A percentile compares a stretch with the other conserved stretches of the same genome.
Conservation (phyloP, 2,888 invertebrate species). For the Lycia hirtaria region DNA sequence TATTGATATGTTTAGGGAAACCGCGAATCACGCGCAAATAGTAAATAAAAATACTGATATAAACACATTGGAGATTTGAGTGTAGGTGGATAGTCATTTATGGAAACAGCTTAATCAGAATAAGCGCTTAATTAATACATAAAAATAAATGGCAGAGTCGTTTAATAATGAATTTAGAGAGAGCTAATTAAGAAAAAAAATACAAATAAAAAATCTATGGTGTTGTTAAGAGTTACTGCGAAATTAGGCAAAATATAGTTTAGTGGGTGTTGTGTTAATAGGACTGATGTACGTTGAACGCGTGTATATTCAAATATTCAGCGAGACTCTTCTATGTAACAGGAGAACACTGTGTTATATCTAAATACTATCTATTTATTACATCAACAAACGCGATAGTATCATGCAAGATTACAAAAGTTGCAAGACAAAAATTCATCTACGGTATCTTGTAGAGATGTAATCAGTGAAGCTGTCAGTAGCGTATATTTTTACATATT, state of each 20-base stretch:
- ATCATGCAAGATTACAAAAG: too few relatives aligned
- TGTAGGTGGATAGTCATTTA: conserved; percentile 24
- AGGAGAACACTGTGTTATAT: too few relatives aligned
- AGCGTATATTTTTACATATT: neutral
- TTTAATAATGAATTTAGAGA: conserved; percentile 1
- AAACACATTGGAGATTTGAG: neutral
- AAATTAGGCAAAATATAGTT: neutral
- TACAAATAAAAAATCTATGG: neutral
- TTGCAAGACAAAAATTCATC: too few relatives aligned
- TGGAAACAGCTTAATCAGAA: conserved; percentile 16
- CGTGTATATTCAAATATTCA: too few relatives aligned
- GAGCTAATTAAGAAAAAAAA: conserved; percentile 8
- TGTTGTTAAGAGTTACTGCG: neutral
- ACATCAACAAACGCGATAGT: too few relatives aligned
- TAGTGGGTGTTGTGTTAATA: too few relatives aligned
- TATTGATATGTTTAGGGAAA: too few relatives aligned
- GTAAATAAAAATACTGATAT: neutral
- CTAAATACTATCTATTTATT: too few relatives aligned
- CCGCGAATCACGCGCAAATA: neutral
- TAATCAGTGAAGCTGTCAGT: neutral
- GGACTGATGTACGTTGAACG: too few relatives aligned
- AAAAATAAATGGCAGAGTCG: conserved; percentile 13
- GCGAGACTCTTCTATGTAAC: too few relatives aligned
- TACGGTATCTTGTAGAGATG: neutral
- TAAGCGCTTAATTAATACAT: conserved; percentile 23